Percentiles rank a stretch among this genome's conserved stretches.
These are phyloP conservation scores for Syndactyla subalaris DNA, from an alignment of 2,797 vertebrate genomes.

Conservation along the genomic window DNA sequence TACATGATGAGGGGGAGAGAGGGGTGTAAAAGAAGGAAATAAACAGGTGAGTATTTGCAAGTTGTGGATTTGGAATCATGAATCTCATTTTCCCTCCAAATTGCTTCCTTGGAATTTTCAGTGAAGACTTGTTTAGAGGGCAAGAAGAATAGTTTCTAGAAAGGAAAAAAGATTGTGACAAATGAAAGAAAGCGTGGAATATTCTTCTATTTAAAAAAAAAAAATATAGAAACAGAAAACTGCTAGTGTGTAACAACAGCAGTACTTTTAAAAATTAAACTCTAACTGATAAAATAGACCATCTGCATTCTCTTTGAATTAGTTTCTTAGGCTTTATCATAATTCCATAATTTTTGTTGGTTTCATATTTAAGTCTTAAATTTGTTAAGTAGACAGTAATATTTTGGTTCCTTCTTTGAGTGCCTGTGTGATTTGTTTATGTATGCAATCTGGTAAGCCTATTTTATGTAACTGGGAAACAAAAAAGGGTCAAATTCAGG, in stretches of 20 bases:
- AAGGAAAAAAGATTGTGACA: not conserved
- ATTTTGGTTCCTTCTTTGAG: not conserved
- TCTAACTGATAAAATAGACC: not conserved
- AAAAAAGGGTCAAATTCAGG: not conserved
- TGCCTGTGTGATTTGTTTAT: not conserved
- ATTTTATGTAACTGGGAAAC: not conserved
- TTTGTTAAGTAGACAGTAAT: not conserved
- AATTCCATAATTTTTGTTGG: not conserved
- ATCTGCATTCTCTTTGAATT: not conserved
- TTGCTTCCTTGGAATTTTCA: not conserved
- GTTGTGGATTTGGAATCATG: not conserved
- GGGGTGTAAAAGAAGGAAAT: not conserved
- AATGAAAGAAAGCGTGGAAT: not conserved
- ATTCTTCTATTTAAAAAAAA: not conserved
- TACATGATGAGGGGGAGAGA: not conserved
- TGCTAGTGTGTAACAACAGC: not conserved
- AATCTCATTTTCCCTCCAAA: not conserved
- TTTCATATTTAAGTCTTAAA: not conserved
- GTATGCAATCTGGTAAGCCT: not conserved
- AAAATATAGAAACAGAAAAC: not conserved
- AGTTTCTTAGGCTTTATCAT: not conserved
- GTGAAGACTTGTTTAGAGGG: not conserved
- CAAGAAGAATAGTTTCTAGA: not conserved
- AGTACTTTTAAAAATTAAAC: not conserved
- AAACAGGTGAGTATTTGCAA: not conserved